These are phyloP conservation scores for Tychaedon coryphoeus DNA, from an alignment of 2,113 vertebrate genomes.

Conservation along the genomic window DNA sequence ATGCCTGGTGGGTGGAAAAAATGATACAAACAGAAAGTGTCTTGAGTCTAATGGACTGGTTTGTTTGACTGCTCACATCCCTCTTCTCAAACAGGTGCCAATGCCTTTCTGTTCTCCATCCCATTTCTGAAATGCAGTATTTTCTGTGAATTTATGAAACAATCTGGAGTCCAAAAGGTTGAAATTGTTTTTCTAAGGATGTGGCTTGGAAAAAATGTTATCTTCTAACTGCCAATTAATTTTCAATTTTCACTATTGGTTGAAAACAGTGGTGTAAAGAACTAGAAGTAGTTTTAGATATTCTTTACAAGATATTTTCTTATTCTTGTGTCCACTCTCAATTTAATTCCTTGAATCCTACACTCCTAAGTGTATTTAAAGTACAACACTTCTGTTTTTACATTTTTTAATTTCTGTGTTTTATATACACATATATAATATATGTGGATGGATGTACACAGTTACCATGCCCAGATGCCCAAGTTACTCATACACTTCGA, in stretches of 20 bases:
- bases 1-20: background rate
- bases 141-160: background rate
- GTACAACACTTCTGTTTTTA: background rate
- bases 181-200: background rate
- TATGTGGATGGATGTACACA: too few species aligned
- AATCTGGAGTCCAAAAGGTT: background rate
- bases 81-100: background rate
- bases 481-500: background rate
- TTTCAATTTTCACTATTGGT: background rate
- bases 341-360: conserved; percentile 1
- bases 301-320: background rate
- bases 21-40: conserved; percentile 9
- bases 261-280: background rate
- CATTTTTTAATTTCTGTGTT: background rate
- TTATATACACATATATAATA: background rate
- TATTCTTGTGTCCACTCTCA: background rate
- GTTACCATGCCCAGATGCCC: background rate
- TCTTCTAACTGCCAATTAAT: background rate
- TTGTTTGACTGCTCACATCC: background rate
- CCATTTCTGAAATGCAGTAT: background rate
- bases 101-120: background rate
- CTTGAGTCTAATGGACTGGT: background rate
- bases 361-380: background rate
- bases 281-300: background rate
- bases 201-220: background rate